Conservation (phyloP, 2,113 vertebrate species). For the Argyrosomus japonicus region DNA sequence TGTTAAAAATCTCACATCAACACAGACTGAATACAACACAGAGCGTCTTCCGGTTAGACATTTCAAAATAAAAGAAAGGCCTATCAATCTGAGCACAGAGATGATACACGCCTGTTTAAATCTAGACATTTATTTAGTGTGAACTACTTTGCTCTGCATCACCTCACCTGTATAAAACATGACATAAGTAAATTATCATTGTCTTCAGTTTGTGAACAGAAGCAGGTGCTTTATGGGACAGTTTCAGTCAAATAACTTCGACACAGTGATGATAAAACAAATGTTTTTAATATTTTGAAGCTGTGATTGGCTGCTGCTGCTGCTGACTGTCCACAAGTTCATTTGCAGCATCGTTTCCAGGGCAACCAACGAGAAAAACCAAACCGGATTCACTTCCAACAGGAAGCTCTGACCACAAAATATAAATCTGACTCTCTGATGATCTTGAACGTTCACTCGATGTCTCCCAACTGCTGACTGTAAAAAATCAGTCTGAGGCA, state of each 20-base stretch:
- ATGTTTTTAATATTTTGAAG: neutral
- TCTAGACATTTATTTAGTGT: neutral
- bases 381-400: neutral
- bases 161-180: neutral
- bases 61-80: slow-evolving; percentile 55
- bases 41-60: slow-evolving; percentile 43
- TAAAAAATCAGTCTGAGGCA: slow-evolving; percentile 2
- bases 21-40: neutral
- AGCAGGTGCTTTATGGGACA: neutral
- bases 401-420: slow-evolving; percentile 11
- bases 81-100: neutral
- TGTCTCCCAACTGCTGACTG: neutral
- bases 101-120: neutral
- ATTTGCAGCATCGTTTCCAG: neutral
- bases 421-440: slow-evolving; percentile 13
- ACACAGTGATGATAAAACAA: too few relatives aligned
- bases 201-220: neutral
- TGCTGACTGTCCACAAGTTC: neutral
- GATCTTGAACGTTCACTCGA: neutral
- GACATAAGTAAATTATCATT: neutral
- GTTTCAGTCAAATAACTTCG: neutral
- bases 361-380: neutral
- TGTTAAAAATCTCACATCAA: neutral
- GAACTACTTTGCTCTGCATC: neutral
- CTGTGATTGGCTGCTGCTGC: neutral